phyloP scores from a whole-genome alignment of 2,888 invertebrate genomes.

The Fragum whitleyi region DNA sequence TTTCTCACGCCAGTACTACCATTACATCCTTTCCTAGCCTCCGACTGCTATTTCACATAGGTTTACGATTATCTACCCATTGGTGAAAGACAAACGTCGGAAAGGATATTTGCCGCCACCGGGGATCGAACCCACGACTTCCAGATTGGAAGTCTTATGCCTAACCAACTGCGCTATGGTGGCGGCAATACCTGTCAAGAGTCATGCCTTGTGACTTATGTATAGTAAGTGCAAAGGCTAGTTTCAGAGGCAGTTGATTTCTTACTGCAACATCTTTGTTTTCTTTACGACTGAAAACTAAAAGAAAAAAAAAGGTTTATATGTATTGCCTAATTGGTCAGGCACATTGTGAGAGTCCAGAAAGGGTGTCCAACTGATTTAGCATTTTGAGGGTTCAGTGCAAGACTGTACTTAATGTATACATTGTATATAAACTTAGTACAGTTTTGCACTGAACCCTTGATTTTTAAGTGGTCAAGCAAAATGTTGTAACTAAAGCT shows the following conservation, averaged over 20 bases:
- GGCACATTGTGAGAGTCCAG: not conserved
- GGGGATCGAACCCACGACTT: too few species aligned
- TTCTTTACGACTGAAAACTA: slow-evolving; percentile 40
- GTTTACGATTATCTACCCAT: too few species aligned
- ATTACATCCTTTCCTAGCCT: too few species aligned
- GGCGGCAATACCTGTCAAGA: slow-evolving; percentile 49
- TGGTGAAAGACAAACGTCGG: too few species aligned
- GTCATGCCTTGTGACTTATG: slow-evolving; percentile 53
- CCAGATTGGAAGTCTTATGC: too few species aligned
- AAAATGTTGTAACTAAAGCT: not conserved
- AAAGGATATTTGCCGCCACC: too few species aligned
- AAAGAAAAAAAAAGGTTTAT: slow-evolving; percentile 1
- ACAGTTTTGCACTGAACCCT: too few species aligned
- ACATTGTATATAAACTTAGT: too few species aligned
- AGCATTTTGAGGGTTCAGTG: not conserved
- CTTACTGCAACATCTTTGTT: slow-evolving; percentile 31
- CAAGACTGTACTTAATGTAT: too few species aligned
- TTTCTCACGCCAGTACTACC: too few species aligned
- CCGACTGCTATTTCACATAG: too few species aligned
- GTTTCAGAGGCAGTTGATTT: slow-evolving; percentile 37
- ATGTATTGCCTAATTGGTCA: not conserved
- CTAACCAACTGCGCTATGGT: too few species aligned
- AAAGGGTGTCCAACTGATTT: not conserved
- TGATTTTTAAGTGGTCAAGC: not conserved
- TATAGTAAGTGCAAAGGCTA: slow-evolving; percentile 43